Percentiles rank a stretch among this genome's conserved stretches.
These are phyloP conservation scores for Chondrilla cf. caribensis DNA, from an alignment of 37 sponge, comb jelly and placozoan genomes.

Conservation along the genomic window DNA sequence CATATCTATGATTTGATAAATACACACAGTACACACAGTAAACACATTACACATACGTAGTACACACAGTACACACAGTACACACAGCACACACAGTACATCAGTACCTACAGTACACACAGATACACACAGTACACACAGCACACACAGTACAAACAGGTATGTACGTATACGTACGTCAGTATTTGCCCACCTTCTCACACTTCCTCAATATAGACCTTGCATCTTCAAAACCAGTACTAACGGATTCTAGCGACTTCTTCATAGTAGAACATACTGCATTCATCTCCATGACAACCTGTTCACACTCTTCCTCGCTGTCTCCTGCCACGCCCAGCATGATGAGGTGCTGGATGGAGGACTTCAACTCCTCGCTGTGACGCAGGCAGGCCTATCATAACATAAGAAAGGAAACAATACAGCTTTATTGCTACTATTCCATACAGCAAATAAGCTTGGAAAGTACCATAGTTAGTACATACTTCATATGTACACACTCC, in stretches of 20 bases:
- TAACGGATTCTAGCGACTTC: neutral
- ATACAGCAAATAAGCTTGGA: no score
- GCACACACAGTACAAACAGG: no score
- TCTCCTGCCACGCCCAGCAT: conserved; percentile 21
- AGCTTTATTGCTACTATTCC: no score
- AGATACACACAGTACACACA: no score
- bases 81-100: no score
- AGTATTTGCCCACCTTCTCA: neutral
- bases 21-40: no score
- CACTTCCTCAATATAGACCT: neutral
- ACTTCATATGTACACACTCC: no score
- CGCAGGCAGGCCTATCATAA: neutral
- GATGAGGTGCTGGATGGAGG: neutral
- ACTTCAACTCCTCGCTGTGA: conserved; percentile 14
- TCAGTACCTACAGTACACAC: no score
- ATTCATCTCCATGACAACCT: conserved; percentile 2
- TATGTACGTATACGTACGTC: neutral
- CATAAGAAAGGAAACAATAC: neutral
- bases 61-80: no score
- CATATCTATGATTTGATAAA: no score
- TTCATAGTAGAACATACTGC: neutral
- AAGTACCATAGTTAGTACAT: no score
- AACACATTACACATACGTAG: no score
- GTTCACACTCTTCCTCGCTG: neutral
- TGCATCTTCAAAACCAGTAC: conserved; percentile 9